phyloP scores from a whole-genome alignment of 2,797 vertebrate genomes.

The Gorsachius magnificus region DNA sequence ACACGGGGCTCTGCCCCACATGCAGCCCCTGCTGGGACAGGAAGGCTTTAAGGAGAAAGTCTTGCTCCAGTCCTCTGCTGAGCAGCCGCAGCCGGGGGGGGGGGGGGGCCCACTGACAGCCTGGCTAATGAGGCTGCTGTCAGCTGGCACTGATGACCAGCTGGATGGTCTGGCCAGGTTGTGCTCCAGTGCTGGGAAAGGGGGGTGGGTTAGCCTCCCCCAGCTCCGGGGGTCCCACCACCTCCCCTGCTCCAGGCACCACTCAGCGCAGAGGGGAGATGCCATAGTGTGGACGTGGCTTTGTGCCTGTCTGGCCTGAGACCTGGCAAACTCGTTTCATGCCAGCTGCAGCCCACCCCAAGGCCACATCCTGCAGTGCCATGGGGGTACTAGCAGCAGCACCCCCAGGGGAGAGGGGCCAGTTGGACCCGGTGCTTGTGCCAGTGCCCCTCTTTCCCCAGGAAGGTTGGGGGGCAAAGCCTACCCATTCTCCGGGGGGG shows the following conservation, averaged over 20 bases:
- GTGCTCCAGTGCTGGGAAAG: not conserved
- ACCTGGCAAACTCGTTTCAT: not conserved
- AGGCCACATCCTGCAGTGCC: not conserved
- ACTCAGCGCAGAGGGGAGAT: not conserved
- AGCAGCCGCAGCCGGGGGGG: not conserved
- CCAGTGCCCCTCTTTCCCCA: not conserved
- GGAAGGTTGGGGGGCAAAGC: not conserved
- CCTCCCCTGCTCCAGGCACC: not conserved
- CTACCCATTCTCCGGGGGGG: accelerated
- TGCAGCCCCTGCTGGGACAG: accelerated
- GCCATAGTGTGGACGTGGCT: not conserved
- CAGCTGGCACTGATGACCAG: not conserved
- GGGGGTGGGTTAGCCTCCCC: accelerated
- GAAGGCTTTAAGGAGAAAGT: not conserved
- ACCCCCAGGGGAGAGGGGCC: accelerated
- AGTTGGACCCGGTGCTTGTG: not conserved
- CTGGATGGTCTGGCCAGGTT: not conserved
- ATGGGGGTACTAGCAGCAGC: not conserved
- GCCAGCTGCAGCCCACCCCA: not conserved
- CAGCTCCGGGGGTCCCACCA: not conserved
- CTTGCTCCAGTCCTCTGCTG: not conserved
- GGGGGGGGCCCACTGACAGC: not conserved
- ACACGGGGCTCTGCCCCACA: not conserved
- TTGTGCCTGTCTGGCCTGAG: not conserved
- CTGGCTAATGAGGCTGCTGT: not conserved